These are phyloP conservation scores for Lagopus muta DNA, from an alignment of 2,113 vertebrate genomes.

Conservation along the genomic window DNA sequence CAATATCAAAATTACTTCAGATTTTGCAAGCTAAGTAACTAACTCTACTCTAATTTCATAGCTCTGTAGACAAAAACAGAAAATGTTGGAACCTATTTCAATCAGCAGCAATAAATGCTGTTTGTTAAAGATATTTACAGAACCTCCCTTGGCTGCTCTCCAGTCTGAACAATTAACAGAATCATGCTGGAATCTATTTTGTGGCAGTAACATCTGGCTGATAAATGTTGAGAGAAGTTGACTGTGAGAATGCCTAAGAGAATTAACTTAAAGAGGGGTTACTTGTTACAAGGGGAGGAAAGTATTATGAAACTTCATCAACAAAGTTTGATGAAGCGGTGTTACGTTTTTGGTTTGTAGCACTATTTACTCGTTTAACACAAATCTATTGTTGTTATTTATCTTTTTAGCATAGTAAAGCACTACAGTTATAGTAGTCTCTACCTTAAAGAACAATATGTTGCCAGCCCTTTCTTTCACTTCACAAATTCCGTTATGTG, in stretches of 20 bases:
- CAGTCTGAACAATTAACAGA: not conserved
- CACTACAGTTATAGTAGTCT: not conserved
- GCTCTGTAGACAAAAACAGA: not conserved
- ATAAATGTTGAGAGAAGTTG: not conserved
- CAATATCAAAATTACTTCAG: not conserved
- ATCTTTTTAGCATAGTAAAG: not conserved
- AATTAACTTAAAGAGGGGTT: not conserved
- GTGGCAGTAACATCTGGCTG: not conserved
- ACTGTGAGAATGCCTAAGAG: not conserved
- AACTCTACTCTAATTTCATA: not conserved
- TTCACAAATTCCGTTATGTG: not conserved
- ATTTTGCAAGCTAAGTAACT: not conserved
- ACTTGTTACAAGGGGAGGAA: not conserved
- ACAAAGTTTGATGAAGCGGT: not conserved
- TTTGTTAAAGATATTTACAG: not conserved
- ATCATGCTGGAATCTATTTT: not conserved
- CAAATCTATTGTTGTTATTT: not conserved
- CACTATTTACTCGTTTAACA: not conserved
- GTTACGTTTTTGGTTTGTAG: not conserved
- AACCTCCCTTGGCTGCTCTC: not conserved
- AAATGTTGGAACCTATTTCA: not conserved
- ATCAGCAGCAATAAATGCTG: not conserved
- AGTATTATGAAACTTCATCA: not conserved
- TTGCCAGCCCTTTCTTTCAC: not conserved
- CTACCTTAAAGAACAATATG: not conserved